phyloP scores from a whole-genome alignment of 2,888 invertebrate genomes.

The Amphipoea lucens region DNA sequence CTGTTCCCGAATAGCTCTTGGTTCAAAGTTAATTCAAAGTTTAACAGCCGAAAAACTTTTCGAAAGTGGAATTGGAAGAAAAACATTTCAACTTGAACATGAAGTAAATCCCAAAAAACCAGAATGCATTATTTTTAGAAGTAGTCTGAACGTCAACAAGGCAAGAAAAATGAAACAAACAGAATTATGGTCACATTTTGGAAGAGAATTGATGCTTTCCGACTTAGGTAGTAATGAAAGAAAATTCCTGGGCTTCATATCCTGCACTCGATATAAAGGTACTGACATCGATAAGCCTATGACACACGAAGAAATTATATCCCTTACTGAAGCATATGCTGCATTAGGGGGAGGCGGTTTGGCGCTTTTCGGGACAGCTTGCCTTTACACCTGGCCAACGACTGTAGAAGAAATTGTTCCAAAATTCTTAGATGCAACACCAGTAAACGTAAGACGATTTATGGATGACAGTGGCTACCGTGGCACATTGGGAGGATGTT shows the following conservation, averaged over 20 bases:
- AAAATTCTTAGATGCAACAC: slow-evolving; percentile 87
- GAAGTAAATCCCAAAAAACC: slow-evolving; percentile 90
- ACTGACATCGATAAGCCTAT: slow-evolving; percentile 90
- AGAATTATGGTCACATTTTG: slow-evolving; percentile 96
- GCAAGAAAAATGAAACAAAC: slow-evolving; percentile 94
- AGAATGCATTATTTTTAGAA: slow-evolving; percentile 93
- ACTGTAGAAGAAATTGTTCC: slow-evolving; percentile 92
- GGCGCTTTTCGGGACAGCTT: slow-evolving; percentile 97
- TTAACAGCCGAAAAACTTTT: slow-evolving; percentile 96
- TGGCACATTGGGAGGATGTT: slow-evolving; percentile 96
- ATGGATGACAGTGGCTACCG: slow-evolving; percentile 98
- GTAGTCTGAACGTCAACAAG: slow-evolving; percentile 92
- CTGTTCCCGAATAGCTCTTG: slow-evolving; percentile 93
- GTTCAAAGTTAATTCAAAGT: slow-evolving; percentile 95
- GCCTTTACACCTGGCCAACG: slow-evolving; percentile 97
- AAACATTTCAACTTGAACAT: slow-evolving; percentile 95
- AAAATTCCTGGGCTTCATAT: slow-evolving; percentile 97
- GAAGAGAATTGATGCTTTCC: slow-evolving; percentile 95
- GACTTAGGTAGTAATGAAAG: slow-evolving; percentile 91
- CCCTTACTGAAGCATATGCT: slow-evolving; percentile 94
- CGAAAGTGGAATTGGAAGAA: slow-evolving; percentile 94
- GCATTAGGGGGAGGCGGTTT: slow-evolving; percentile 97
- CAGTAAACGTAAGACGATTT: slow-evolving; percentile 93
- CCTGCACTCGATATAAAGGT: slow-evolving; percentile 95
- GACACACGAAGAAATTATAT: slow-evolving; percentile 93